Evolutionary conservation across 2,888 invertebrate genomes (phyloP).

Genomic region (Adineta ricciae): DNA sequence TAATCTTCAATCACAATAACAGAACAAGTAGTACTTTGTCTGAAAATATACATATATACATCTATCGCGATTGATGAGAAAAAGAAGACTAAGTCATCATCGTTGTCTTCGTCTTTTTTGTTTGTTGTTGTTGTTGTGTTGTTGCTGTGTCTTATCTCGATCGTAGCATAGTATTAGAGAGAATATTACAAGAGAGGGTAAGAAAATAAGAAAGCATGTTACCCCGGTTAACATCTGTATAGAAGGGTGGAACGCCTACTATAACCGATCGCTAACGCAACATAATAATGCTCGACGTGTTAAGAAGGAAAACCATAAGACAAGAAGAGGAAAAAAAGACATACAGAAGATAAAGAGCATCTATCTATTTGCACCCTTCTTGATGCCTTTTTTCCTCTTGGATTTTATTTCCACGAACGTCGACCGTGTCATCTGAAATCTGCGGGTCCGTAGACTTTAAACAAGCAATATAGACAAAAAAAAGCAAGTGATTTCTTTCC

Average conservation of each 20-base stretch:
- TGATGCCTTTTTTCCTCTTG: not conserved
- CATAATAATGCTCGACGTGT: not conserved
- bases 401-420: not conserved
- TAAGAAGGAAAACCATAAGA: not conserved
- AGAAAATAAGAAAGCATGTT: not conserved
- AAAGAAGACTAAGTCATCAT: not conserved
- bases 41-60: not conserved
- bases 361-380: not conserved
- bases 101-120: not conserved
- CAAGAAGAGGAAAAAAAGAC: not conserved
- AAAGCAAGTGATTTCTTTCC: no score
- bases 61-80: not conserved
- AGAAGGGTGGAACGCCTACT: not conserved
- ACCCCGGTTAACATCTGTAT: not conserved
- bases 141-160: not conserved
- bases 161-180: not conserved
- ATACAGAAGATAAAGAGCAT: not conserved
- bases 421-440: not conserved
- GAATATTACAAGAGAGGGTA: not conserved
- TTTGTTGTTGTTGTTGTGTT: not conserved
- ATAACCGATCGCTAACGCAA: not conserved
- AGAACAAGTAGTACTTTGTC: not conserved
- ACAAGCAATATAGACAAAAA: not conserved
- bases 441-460: not conserved
- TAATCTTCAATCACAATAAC: not conserved